Percentiles rank a stretch among this genome's conserved stretches.
Conservation (phyloP, 1,140 invertebrate genomes). For the Caenorhabditis inopinata region DNA sequence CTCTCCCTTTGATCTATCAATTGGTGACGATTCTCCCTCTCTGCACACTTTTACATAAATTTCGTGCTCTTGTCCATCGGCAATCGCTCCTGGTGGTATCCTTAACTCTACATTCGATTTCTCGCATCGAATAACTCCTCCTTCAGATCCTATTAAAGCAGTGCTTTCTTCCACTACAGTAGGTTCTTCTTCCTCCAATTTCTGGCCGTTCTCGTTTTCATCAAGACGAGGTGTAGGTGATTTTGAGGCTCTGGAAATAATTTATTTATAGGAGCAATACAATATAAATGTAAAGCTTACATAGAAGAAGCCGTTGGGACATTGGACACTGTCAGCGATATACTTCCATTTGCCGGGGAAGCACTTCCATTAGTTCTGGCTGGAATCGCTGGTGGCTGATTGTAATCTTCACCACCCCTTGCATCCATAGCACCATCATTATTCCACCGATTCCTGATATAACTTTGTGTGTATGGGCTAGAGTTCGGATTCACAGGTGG, state of each 20-base stretch:
- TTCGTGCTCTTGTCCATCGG: constrained; percentile 79
- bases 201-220: constrained; percentile 26
- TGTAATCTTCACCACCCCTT: not conserved
- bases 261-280: constrained; percentile 70
- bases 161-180: constrained; percentile 71
- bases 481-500: not conserved
- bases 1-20: constrained; percentile 84
- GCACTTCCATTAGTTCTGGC: constrained; percentile 14
- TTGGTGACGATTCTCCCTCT: constrained; percentile 74
- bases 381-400: not conserved
- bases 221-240: constrained; percentile 53
- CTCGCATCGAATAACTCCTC: constrained; percentile 79
- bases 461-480: not conserved
- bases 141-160: constrained; percentile 77
- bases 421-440: not conserved
- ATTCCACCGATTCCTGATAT: not conserved
- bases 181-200: constrained; percentile 53
- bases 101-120: constrained; percentile 85
- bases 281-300: too few species aligned
- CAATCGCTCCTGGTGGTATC: constrained; percentile 83
- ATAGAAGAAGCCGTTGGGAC: constrained; percentile 69
- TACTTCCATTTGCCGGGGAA: not conserved
- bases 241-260: constrained; percentile 28
- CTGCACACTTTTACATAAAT: constrained; percentile 80
- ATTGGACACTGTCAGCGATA: constrained; percentile 10